Evolutionary conservation across 2,888 invertebrate genomes (phyloP).

Genomic region (Lithodes maja): DNA sequence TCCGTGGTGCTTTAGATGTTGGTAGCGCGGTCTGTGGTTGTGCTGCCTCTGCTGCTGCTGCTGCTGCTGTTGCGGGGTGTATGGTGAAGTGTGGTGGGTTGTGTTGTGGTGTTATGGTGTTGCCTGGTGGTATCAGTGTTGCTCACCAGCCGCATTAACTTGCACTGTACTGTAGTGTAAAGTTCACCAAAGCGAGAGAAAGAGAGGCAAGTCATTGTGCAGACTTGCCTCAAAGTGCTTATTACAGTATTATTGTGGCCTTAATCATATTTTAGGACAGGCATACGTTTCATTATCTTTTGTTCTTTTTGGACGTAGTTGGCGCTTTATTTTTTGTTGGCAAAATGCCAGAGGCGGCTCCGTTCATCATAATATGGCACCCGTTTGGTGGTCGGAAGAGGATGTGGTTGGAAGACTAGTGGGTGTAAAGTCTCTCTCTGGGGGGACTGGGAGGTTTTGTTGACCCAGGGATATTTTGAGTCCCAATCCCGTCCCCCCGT

Average conservation of each 20-base stretch:
- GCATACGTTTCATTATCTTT: background rate
- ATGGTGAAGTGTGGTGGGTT: no score
- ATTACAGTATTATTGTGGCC: conserved; percentile 32
- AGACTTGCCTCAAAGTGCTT: background rate
- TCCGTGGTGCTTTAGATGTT: conserved; percentile 58
- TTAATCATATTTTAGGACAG: conserved; percentile 9
- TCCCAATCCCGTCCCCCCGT: conserved; percentile 39
- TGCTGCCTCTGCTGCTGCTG: conserved; percentile 4
- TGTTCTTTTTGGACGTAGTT: conserved; percentile 23
- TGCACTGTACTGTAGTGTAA: background rate
- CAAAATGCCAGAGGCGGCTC: background rate
- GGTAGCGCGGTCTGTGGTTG: conserved; percentile 34
- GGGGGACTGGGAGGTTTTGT: background rate
- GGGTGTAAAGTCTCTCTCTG: background rate
- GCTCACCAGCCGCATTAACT: conserved; percentile 4
- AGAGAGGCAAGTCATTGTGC: background rate
- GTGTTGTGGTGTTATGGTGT: conserved; percentile 10
- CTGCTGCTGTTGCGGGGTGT: no score
- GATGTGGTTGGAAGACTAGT: conserved; percentile 45
- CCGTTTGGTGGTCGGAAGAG: conserved; percentile 38
- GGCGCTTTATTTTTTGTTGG: conserved; percentile 37
- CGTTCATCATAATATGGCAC: background rate
- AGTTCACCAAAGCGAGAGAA: background rate
- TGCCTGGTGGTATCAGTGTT: background rate
- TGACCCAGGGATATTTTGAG: conserved; percentile 45